Percentiles rank a stretch among this genome's conserved stretches.
phyloP scores from a whole-genome alignment of 1,140 invertebrate genomes.

The Drosophila elegans region DNA sequence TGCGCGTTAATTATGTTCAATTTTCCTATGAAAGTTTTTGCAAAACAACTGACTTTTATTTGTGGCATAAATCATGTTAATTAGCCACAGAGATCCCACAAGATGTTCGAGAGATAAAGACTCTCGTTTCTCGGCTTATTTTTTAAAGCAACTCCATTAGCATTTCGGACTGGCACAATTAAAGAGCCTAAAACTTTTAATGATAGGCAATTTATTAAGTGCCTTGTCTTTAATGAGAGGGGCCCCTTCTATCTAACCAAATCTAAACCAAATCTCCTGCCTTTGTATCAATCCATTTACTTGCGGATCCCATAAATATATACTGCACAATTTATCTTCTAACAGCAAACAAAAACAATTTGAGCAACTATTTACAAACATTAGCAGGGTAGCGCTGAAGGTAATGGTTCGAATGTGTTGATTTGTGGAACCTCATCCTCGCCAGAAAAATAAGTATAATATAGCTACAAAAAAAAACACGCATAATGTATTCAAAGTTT shows the following conservation, averaged over 20 bases:
- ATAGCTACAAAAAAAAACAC: neutral
- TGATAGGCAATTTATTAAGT: slow-evolving; percentile 71
- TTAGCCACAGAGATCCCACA: slow-evolving; percentile 37
- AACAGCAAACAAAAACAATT: slow-evolving; percentile 69
- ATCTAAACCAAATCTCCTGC: slow-evolving; percentile 21
- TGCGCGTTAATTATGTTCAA: slow-evolving; percentile 73
- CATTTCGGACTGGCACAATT: slow-evolving; percentile 44
- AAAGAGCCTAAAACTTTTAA: slow-evolving; percentile 73
- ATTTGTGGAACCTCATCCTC: slow-evolving; percentile 20
- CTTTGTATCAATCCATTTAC: slow-evolving; percentile 61
- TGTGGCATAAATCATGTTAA: slow-evolving; percentile 68
- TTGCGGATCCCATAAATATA: slow-evolving; percentile 57
- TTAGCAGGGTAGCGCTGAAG: slow-evolving; percentile 26
- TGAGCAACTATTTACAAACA: slow-evolving; percentile 64
- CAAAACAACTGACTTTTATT: slow-evolving; percentile 44
- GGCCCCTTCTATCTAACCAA: neutral
- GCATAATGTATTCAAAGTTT: slow-evolving; percentile 16
- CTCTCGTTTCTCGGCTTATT: neutral
- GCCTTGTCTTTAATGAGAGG: slow-evolving; percentile 10
- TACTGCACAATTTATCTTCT: slow-evolving; percentile 73
- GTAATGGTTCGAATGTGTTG: slow-evolving; percentile 47
- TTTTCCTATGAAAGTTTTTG: slow-evolving; percentile 63
- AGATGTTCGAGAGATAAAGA: slow-evolving; percentile 2
- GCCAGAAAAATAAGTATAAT: neutral
- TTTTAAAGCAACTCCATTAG: slow-evolving; percentile 50